Percentiles rank a stretch among this genome's conserved stretches.
Conservation (phyloP, 2,113 vertebrate genomes). For the Stegastes partitus region DNA sequence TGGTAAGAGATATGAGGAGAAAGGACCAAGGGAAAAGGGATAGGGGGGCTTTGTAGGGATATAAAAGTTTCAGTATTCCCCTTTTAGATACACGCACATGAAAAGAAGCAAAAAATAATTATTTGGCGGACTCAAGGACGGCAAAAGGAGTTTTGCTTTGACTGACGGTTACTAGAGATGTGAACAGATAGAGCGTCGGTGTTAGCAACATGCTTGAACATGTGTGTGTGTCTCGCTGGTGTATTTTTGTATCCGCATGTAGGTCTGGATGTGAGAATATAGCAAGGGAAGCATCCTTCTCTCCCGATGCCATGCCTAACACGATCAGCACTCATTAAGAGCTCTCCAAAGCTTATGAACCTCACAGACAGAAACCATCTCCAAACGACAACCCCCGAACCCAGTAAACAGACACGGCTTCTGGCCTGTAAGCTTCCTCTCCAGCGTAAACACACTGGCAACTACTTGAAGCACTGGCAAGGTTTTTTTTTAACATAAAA, state of each 20-base stretch:
- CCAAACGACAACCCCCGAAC: conserved; percentile 66
- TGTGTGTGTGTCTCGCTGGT: background rate
- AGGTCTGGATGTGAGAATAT: conserved; percentile 22
- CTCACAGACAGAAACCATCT: conserved; percentile 65
- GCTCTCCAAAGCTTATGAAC: conserved; percentile 67
- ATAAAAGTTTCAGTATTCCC: conserved; percentile 48
- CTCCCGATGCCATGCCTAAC: conserved; percentile 62
- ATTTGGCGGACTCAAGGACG: conserved; percentile 24
- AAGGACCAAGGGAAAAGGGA: conserved; percentile 47
- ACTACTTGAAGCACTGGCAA: conserved; percentile 60
- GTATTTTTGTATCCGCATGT: conserved; percentile 20
- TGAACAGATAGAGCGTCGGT: background rate
- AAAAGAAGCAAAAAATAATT: conserved; percentile 39
- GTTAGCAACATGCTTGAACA: conserved; percentile 13
- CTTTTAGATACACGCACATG: conserved; percentile 40
- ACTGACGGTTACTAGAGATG: background rate
- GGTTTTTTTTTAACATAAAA: conserved; percentile 37
- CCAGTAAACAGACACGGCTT: conserved; percentile 61
- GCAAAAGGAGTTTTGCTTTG: conserved; percentile 14
- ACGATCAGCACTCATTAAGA: conserved; percentile 76
- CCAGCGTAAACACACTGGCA: conserved; percentile 71
- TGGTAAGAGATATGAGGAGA: conserved; percentile 60
- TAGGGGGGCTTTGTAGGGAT: conserved; percentile 66
- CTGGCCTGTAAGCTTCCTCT: conserved; percentile 52
- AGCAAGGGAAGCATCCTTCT: conserved; percentile 23